Evolutionary conservation across 2,797 vertebrate genomes (phyloP).

Genomic region (Catostomus latipinnis): DNA sequence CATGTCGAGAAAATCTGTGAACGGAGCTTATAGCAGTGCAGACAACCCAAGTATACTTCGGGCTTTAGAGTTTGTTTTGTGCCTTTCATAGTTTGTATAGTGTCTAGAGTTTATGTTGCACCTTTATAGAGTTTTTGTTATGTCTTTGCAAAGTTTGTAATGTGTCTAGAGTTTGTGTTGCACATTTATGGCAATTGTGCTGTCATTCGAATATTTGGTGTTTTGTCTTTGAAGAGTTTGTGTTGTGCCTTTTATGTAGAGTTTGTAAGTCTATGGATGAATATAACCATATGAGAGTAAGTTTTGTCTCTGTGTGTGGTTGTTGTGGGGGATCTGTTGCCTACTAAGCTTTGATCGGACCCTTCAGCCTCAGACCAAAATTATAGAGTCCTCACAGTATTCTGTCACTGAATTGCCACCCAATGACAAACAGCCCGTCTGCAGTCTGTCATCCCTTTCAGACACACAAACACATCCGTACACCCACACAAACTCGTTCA

Average conservation of each 20-base stretch:
- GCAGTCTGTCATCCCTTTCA: constrained; percentile 55
- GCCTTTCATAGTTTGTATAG: too few relatives aligned
- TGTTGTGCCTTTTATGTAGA: background rate
- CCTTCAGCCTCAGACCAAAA: constrained; percentile 48
- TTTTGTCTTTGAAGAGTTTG: constrained; percentile 1
- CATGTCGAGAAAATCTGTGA: too few relatives aligned
- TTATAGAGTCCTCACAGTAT: constrained; percentile 66
- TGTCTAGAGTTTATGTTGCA: too few relatives aligned
- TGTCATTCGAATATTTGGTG: too few relatives aligned
- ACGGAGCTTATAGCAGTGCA: too few relatives aligned
- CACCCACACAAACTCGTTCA: constrained; percentile 22
- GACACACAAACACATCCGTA: constrained; percentile 18
- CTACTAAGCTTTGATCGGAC: constrained; percentile 49
- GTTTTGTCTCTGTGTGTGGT: constrained; percentile 43
- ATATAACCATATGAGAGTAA: background rate
- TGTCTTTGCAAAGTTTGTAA: too few relatives aligned
- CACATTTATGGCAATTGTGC: too few relatives aligned
- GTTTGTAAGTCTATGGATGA: background rate
- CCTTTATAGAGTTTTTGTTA: too few relatives aligned
- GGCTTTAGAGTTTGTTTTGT: too few relatives aligned
- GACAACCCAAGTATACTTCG: too few relatives aligned
- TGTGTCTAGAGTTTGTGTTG: too few relatives aligned
- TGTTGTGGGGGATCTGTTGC: constrained; percentile 46
- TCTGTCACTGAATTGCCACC: constrained; percentile 58
- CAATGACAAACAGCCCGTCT: constrained; percentile 63